Percentiles rank a stretch among this genome's conserved stretches.
These are phyloP conservation scores for Epinephelus fuscoguttatus DNA, from an alignment of 2,113 vertebrate genomes.

Conservation along the genomic window DNA sequence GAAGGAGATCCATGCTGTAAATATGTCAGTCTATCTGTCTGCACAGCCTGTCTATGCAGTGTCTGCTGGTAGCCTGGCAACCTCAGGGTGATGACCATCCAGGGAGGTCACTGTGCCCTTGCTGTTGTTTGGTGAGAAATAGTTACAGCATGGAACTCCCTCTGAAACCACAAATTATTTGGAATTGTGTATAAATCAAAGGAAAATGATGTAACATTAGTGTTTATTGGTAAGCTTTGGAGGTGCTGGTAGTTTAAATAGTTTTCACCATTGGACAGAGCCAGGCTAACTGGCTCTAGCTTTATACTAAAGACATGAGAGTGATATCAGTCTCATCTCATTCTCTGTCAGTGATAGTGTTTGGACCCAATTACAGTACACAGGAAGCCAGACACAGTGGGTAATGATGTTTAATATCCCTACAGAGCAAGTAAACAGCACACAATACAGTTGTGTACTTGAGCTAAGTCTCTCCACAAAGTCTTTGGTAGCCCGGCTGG, in stretches of 20 bases:
- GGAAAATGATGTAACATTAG: not conserved
- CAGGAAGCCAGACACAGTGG: too few species aligned
- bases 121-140: not conserved
- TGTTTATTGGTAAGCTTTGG: not conserved
- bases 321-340: too few species aligned
- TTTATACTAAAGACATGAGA: too few species aligned
- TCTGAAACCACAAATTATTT: not conserved
- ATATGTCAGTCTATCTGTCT: not conserved
- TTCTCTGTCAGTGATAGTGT: too few species aligned
- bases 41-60: not conserved
- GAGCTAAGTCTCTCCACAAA: too few species aligned
- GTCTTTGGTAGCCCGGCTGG: too few species aligned
- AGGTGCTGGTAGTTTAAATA: not conserved
- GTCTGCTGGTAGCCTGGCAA: not conserved
- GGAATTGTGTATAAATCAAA: not conserved
- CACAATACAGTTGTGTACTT: too few species aligned
- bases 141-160: not conserved
- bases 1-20: not conserved
- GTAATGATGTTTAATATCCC: too few species aligned
- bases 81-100: not conserved
- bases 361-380: too few species aligned
- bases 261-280: too few species aligned
- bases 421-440: too few species aligned
- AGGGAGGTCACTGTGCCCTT: not conserved
- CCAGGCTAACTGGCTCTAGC: too few species aligned